Evolutionary conservation across 2,888 invertebrate genomes (phyloP), one percentile per base, ranked within the genome.

Genomic region (Oscheius onirici): DNA sequence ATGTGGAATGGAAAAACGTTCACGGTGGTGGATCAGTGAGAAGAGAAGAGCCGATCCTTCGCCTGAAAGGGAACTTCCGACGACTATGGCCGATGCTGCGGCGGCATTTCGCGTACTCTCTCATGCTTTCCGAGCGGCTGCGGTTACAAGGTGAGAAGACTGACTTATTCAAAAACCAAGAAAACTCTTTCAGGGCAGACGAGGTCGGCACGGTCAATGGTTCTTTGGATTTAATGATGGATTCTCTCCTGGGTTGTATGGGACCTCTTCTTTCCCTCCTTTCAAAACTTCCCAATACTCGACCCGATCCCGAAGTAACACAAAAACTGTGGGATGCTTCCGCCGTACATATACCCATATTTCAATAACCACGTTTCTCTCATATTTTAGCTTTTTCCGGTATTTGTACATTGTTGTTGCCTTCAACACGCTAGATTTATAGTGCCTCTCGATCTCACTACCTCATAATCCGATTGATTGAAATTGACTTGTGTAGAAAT

Each of bases 1-100:
- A 20, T 77, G 80, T 57, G 76, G 79, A 10, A 76, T 85, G 77
- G 83, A 86, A 34, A 75, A 75, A 41, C 57, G 81, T 52, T 72
- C 77, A 13, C 71, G 85, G 41, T 86, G 86, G 86, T 86, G 86
- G 86, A 74, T 78, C 20, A 75, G 78, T 24, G 84, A 84, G 70
- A 78, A 82, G 60, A 52, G 83, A 51, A 28, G 80, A 61, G 73
- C 72, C 8, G 84, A 84, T 24, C 69, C 71, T 26, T 78, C 80
- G 3, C 84, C 83, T 6, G 80, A 79, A 57, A 65, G 78, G 55
- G 75, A 75, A 15, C 51, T 79, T 26, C 73, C 73, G 61, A 75
- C 75, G n/a, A 63, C 70, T 6, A 49, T 73, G 8, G 76, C 76
- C 17, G 83, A 84, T 55, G 71, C 79, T 2, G 80, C 83, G 0